These are phyloP conservation scores for Spizaetus ornatus DNA, from an alignment of 2,113 vertebrate species.

Conservation along the genomic window DNA sequence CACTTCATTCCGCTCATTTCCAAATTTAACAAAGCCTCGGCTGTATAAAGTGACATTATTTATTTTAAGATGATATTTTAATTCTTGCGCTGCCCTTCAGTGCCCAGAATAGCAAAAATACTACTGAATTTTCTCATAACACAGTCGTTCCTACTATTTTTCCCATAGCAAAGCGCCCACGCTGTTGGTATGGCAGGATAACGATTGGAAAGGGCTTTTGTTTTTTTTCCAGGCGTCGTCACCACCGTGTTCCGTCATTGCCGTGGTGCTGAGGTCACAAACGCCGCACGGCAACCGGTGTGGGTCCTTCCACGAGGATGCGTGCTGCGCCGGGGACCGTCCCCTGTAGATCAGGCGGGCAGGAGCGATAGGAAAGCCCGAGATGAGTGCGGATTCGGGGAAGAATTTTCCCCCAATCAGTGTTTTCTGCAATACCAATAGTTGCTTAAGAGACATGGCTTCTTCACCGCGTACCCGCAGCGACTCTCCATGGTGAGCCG, in stretches of 20 bases:
- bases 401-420: background rate
- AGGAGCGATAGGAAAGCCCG: conserved; percentile 35
- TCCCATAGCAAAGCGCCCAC: background rate
- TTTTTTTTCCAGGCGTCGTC: background rate
- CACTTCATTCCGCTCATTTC: rapidly evolving
- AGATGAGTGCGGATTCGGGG: conserved; percentile 2
- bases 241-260: background rate
- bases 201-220: background rate
- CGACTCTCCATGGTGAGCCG: background rate
- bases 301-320: background rate
- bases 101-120: background rate
- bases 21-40: too few species aligned
- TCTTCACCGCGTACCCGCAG: background rate
- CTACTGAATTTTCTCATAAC: background rate
- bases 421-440: background rate
- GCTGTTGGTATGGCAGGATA: background rate
- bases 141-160: background rate
- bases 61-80: background rate
- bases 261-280: background rate
- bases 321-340: background rate
- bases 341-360: conserved; percentile 4
- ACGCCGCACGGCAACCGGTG: background rate
- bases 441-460: background rate
- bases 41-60: background rate
- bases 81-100: background rate